Percentiles rank a stretch among this genome's conserved stretches.
These are phyloP conservation scores for Pituophis catenifer DNA, from an alignment of 2,113 vertebrate species.

Conservation along the genomic window DNA sequence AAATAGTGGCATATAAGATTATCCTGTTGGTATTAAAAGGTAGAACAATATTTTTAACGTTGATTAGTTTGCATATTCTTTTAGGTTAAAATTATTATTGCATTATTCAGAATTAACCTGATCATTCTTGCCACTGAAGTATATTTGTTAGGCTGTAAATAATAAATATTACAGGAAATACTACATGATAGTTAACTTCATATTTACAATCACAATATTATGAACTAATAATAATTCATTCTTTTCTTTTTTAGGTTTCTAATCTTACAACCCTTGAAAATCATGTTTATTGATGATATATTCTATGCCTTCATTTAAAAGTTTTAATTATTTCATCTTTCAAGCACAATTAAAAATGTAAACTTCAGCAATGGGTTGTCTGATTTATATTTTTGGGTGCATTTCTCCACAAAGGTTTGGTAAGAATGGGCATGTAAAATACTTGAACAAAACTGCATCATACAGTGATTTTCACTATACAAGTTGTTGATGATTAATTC, in stretches of 20 bases:
- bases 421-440: constrained; percentile 81
- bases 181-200: not conserved
- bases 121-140: not conserved
- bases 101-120: not conserved
- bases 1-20: not conserved
- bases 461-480: constrained; percentile 70
- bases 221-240: constrained; percentile 6
- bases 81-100: not conserved
- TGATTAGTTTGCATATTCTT: not conserved
- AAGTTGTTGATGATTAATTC: constrained; percentile 81
- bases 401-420: constrained; percentile 63
- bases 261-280: constrained; percentile 18
- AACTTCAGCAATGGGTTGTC: constrained; percentile 31
- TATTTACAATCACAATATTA: not conserved
- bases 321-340: constrained; percentile 16
- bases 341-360: constrained; percentile 39
- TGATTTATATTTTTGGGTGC: constrained; percentile 40
- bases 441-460: constrained; percentile 80
- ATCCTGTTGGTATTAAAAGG: not conserved
- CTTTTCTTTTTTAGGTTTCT: constrained; percentile 33
- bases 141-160: not conserved
- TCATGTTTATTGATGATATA: constrained; percentile 16
- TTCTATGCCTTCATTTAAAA: constrained; percentile 37
- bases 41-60: not conserved
- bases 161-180: not conserved